These are phyloP conservation scores for Excalfactoria chinensis DNA, from an alignment of 2,113 vertebrate species.

Conservation along the genomic window DNA sequence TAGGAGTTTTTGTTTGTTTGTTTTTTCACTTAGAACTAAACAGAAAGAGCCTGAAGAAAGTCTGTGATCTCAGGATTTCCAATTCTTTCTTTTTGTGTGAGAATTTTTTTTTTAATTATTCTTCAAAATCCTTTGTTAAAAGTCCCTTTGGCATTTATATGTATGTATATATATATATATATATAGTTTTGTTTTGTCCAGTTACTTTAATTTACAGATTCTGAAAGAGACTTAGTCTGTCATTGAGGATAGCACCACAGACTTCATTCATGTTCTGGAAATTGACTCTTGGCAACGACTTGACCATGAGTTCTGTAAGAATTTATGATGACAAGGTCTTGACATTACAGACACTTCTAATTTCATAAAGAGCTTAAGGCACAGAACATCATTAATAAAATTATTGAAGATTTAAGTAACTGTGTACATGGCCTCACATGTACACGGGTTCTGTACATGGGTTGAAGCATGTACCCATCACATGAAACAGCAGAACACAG, in stretches of 20 bases:
- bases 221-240: not conserved
- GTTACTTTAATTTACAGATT: not conserved
- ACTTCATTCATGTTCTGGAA: not conserved
- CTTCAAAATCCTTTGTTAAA: not conserved
- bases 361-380: not conserved
- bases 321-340: not conserved
- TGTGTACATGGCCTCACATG: not conserved
- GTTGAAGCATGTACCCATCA: accelerated
- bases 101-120: not conserved
- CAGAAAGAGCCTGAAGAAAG: not conserved
- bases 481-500: accelerated
- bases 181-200: too few relatives aligned
- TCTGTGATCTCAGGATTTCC: not conserved
- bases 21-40: not conserved
- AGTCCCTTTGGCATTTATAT: not conserved
- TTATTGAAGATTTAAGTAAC: not conserved
- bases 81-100: accelerated
- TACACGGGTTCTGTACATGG: too few relatives aligned
- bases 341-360: not conserved
- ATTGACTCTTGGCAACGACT: not conserved
- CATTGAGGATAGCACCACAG: not conserved
- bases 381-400: not conserved
- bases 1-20: not conserved
- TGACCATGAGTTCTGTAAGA: not conserved
- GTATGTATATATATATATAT: too few relatives aligned